Evolutionary conservation across 2,888 invertebrate species (phyloP).

Genomic region (Neocrepidodera transversa): DNA sequence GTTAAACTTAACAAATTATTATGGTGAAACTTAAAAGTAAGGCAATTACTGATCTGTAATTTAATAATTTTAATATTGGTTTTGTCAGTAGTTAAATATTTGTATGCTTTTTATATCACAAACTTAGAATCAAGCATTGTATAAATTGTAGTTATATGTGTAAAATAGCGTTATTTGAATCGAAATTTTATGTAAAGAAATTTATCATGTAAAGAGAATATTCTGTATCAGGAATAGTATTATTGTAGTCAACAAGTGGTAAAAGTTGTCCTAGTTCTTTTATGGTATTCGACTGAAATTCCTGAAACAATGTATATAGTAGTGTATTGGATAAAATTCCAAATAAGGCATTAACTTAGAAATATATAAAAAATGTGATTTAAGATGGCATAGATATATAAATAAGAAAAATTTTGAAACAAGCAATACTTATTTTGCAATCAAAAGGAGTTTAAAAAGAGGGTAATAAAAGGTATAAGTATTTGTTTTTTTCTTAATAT

Average conservation of each 20-base stretch:
- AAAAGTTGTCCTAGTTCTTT: slow-evolving; percentile 22
- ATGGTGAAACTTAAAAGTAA: too few relatives aligned
- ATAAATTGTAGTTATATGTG: slow-evolving; percentile 29
- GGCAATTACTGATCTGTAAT: neutral
- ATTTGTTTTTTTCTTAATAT: neutral
- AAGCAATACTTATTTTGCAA: neutral
- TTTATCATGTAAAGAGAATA: slow-evolving; percentile 19
- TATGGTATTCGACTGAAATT: slow-evolving; percentile 29
- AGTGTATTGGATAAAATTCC: slow-evolving; percentile 1
- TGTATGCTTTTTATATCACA: too few relatives aligned
- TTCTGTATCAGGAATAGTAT: slow-evolving; percentile 29
- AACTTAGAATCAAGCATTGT: slow-evolving; percentile 7
- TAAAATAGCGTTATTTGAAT: slow-evolving; percentile 21
- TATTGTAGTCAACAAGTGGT: slow-evolving; percentile 19
- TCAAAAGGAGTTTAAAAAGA: neutral
- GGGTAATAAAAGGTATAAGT: neutral
- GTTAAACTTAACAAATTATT: neutral
- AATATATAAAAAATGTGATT: neutral
- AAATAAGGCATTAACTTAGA: slow-evolving; percentile 8
- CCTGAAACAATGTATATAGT: slow-evolving; percentile 28
- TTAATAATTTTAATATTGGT: neutral
- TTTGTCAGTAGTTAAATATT: slow-evolving; percentile 11
- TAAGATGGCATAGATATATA: neutral
- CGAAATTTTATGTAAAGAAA: slow-evolving; percentile 6
- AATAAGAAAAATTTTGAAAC: neutral